Conservation (phyloP, 37 sponge, comb jelly and placozoan species). For the Halisarca cf. caerulea region DNA sequence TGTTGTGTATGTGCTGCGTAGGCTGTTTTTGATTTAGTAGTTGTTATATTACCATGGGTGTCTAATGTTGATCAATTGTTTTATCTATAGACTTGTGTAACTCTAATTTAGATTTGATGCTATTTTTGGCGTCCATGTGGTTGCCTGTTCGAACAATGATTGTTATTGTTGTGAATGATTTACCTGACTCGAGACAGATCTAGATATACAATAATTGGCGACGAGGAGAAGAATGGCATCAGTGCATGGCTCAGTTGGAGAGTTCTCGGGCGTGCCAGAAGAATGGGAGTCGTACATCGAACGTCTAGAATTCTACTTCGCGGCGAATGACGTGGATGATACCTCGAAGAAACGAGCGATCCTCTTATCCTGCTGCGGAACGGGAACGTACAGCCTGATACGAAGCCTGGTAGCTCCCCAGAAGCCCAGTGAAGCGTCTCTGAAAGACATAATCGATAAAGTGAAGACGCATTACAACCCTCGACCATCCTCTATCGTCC, state of each 20-base stretch:
- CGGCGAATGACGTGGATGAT: neutral
- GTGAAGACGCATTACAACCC: constrained; percentile 1
- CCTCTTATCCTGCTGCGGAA: neutral
- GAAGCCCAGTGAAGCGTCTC: neutral
- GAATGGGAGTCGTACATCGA: constrained; percentile 20
- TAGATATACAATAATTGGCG: no score
- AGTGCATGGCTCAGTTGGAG: constrained; percentile 10
- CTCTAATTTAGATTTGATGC: no score
- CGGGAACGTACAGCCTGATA: neutral
- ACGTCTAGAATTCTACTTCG: neutral
- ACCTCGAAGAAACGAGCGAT: neutral
- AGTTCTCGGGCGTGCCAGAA: neutral
- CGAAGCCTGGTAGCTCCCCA: neutral
- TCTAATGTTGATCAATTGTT: no score
- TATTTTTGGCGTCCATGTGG: no score
- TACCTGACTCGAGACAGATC: no score
- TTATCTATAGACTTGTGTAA: no score
- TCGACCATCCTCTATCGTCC: neutral
- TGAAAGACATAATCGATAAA: neutral
- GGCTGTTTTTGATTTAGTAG: no score
- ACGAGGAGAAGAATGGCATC: constrained; percentile 7
- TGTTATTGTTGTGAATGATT: no score
- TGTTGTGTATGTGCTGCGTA: no score
- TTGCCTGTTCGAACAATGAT: no score
- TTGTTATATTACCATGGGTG: no score